Evolutionary conservation across 2,113 vertebrate genomes (phyloP).

Genomic region (Chamaea fasciata): DNA sequence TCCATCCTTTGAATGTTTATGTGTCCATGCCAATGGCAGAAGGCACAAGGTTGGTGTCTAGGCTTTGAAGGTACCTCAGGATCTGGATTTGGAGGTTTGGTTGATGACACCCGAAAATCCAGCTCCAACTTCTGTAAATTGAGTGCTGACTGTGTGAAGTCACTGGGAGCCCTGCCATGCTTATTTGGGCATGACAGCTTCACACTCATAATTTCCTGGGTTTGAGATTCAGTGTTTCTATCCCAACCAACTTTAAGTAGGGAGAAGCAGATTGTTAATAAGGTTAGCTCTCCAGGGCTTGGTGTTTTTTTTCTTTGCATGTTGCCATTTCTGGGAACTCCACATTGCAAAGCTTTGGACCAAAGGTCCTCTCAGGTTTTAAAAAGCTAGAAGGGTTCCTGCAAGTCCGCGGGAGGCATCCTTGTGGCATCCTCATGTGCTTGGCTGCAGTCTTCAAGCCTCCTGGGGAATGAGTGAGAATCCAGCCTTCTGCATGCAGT

Average conservation of each 20-base stretch:
- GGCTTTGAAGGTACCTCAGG: neutral
- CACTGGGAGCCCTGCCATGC: slow-evolving; percentile 41
- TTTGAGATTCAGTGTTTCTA: neutral
- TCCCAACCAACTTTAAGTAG: neutral
- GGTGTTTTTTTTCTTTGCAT: neutral
- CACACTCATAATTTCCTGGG: slow-evolving; percentile 22
- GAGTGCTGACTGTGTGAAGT: slow-evolving; percentile 15
- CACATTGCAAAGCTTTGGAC: neutral
- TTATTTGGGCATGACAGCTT: slow-evolving; percentile 5
- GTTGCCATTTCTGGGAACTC: slow-evolving; percentile 42
- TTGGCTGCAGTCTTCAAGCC: neutral
- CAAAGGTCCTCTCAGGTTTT: slow-evolving; percentile 22
- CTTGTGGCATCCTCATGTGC: neutral
- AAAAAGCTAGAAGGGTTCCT: slow-evolving; percentile 21
- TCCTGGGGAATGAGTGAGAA: neutral
- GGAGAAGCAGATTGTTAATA: neutral
- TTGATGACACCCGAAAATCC: slow-evolving; percentile 4
- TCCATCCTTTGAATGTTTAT: neutral
- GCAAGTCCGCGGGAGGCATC: slow-evolving; percentile 26
- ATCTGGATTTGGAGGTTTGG: neutral
- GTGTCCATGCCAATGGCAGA: neutral
- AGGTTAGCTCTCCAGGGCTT: slow-evolving; percentile 21
- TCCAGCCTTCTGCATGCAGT: neutral
- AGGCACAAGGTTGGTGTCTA: neutral
- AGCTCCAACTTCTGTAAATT: slow-evolving; percentile 1